Conservation (phyloP, 2,888 invertebrate genomes). For the Sarcophaga subvicina region DNA sequence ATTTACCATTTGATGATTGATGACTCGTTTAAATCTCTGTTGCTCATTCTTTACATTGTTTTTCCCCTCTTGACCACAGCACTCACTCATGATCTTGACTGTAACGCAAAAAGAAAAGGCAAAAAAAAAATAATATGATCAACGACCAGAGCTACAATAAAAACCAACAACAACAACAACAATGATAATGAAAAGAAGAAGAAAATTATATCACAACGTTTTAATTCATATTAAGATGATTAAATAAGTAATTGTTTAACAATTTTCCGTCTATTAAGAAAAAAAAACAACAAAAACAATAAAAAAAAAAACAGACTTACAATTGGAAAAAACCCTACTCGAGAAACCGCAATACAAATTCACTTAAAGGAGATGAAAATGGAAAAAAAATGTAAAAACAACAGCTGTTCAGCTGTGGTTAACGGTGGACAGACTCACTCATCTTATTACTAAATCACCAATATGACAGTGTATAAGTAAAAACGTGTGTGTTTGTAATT, state of each 20-base stretch:
- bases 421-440: background rate
- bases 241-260: conserved; percentile 67
- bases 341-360: conserved; percentile 53
- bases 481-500: background rate
- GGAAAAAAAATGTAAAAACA: conserved; percentile 10
- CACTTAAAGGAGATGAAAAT: background rate
- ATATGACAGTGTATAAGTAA: background rate
- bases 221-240: conserved; percentile 67
- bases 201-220: conserved; percentile 56
- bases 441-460: background rate
- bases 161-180: conserved; percentile 8
- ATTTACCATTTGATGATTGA: conserved; percentile 79
- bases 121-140: conserved; percentile 5
- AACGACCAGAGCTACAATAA: conserved; percentile 20
- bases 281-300: background rate
- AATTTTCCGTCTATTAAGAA: conserved; percentile 57
- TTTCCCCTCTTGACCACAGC: background rate
- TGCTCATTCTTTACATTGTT: conserved; percentile 23
- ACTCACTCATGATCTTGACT: background rate
- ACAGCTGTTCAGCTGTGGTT: conserved; percentile 53
- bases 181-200: background rate
- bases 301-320: conserved; percentile 20
- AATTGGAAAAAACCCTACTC: conserved; percentile 49
- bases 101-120: background rate
- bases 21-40: conserved; percentile 72